Percentiles rank a stretch among this genome's conserved stretches.
Conservation (phyloP, 2,113 vertebrate species). For the Orthonyx spaldingii region DNA sequence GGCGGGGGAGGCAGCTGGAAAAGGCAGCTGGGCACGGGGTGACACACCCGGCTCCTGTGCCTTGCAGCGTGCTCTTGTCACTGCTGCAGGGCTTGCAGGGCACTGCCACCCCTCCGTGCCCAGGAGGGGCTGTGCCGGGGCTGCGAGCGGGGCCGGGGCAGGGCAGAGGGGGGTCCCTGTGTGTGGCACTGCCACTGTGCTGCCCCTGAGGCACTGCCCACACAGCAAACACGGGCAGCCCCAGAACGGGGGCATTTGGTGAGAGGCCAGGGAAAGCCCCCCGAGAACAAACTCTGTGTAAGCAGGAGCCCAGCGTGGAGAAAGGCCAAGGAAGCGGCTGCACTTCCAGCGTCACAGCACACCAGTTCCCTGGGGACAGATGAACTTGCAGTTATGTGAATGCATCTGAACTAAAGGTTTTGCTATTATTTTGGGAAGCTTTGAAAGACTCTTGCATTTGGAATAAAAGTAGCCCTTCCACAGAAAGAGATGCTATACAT, state of each 20-base stretch:
- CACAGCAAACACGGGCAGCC: background rate
- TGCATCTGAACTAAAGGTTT: background rate
- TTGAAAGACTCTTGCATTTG: background rate
- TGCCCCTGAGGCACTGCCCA: background rate
- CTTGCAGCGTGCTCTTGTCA: background rate
- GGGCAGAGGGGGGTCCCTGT: background rate
- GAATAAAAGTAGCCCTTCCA: background rate
- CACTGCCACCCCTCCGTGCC: background rate
- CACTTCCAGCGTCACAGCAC: background rate
- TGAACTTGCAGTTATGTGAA: background rate
- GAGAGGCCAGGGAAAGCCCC: background rate
- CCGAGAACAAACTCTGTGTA: background rate
- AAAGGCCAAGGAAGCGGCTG: background rate
- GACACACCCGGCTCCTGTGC: background rate
- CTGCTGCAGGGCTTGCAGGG: background rate
- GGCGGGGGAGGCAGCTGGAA: background rate
- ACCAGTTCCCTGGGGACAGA: background rate
- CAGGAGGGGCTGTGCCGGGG: background rate
- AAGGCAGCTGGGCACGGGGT: background rate
- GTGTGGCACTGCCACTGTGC: slow-evolving; percentile 68
- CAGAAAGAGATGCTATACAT: background rate
- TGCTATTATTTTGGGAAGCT: background rate
- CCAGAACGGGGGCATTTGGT: background rate
- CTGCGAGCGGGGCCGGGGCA: too few relatives aligned
- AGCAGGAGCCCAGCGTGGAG: background rate